Evolutionary conservation across 2,888 invertebrate genomes (phyloP), one percentile per base, ranked within the genome.

Genomic region (Ctenicera cuprea): DNA sequence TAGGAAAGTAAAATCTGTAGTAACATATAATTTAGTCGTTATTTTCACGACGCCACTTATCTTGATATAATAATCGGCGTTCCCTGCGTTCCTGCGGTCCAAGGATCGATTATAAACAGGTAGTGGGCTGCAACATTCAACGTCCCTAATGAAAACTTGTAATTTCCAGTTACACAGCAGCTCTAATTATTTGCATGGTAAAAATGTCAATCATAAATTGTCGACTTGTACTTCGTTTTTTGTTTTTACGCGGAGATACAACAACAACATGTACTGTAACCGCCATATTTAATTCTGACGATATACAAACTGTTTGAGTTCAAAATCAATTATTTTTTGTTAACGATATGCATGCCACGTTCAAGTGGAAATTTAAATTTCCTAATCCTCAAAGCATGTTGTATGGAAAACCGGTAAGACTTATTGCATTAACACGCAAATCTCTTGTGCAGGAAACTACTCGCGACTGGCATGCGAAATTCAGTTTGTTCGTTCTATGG

Each of bases 401-500:
- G 54, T 57, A 59, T 59, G 57, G 37, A 7, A 33, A 20, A 38
- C 12, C 9, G 18, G 37, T 33, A 14, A 11, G 37, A 7, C 20
- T 12, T 5, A 12, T 57, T 37, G n/a, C 20, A 22, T 38, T 41
- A 38, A 18, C 18, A 48, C 50, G 33, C 26, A 45, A 41, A 61
- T 62, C 37, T 67, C 48, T 45, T 71, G 67, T 71, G 83, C 91
- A 96, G 97, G 97, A 91, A 97, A 97, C 90, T 98, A 97, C 90
- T 97, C 97, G 85, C 94, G 97, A 86, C 90, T 98, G 91, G 95
- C 96, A 83, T 97, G 97, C 90, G 96, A 96, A 90, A 97, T 97
- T 88, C 96, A 97, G 89, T 97, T 98, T 90, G 97, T 97, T 83
- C 94, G 98, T 82, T 97, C 97, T 86, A 97, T 98, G 96, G 98